Evolutionary conservation across 2,888 invertebrate species (phyloP).

Genomic region (Ophraella communa): DNA sequence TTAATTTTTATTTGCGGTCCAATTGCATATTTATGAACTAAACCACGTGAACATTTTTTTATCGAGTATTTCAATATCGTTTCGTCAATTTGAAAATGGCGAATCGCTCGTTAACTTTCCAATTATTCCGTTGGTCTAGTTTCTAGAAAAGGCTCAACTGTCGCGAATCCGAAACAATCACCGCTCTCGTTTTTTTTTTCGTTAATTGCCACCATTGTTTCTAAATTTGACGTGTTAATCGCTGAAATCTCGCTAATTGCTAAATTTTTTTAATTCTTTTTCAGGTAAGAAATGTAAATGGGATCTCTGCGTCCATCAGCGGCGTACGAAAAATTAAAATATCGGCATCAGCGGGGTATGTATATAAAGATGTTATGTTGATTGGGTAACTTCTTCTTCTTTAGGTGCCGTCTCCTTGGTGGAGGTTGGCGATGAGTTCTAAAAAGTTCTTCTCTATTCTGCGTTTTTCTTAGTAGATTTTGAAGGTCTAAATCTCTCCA

Average conservation of each 20-base stretch:
- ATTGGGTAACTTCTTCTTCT: too few species aligned
- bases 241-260: constrained; percentile 14
- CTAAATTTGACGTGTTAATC: constrained; percentile 10
- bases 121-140: constrained; percentile 11
- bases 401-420: too few species aligned
- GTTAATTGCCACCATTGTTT: constrained; percentile 21
- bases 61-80: too few species aligned
- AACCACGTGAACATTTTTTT: too few species aligned
- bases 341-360: neutral
- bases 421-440: too few species aligned
- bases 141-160: constrained; percentile 6
- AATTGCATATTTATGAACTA: too few species aligned
- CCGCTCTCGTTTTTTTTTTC: constrained; percentile 13
- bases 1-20: too few species aligned
- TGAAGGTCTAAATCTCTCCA: too few species aligned
- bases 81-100: too few species aligned
- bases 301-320: too few species aligned
- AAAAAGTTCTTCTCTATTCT: too few species aligned
- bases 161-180: constrained; percentile 8
- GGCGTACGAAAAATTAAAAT: neutral
- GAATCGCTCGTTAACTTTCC: neutral
- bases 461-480: too few species aligned
- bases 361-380: neutral
- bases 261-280: neutral
- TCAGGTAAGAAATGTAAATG: constrained; percentile 11